Evolutionary conservation across 2,797 vertebrate genomes (phyloP).

Genomic region (Pseudochromis fuscus): DNA sequence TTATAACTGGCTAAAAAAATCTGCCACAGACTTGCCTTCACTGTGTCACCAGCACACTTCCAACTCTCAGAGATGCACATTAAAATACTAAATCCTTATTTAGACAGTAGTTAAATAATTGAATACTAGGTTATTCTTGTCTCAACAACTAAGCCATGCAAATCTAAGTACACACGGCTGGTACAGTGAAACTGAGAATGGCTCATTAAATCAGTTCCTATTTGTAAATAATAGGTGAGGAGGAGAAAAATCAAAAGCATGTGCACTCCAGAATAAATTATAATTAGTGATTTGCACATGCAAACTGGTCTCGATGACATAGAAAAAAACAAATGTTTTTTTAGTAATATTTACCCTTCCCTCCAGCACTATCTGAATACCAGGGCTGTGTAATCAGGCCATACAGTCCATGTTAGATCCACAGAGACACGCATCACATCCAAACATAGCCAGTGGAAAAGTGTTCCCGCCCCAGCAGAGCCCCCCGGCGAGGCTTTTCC

Average conservation of each 20-base stretch:
- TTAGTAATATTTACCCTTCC: conserved; percentile 81
- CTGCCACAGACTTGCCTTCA: conserved; percentile 15
- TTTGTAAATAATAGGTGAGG: not conserved
- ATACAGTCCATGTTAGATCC: conserved; percentile 74
- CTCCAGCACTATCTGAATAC: conserved; percentile 79
- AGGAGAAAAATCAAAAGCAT: conserved; percentile 4
- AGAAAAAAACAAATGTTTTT: conserved; percentile 37
- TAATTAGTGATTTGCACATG: conserved; percentile 31
- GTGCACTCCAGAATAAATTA: conserved; percentile 23
- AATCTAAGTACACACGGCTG: too few species aligned
- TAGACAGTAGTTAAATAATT: conserved; percentile 23
- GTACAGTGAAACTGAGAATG: too few species aligned
- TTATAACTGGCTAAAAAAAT: conserved; percentile 18
- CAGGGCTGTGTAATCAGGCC: conserved; percentile 78
- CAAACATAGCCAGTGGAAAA: conserved; percentile 67
- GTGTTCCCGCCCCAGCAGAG: conserved; percentile 62
- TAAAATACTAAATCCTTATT: conserved; percentile 24
- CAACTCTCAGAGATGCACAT: conserved; percentile 25
- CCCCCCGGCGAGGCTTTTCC: conserved; percentile 63
- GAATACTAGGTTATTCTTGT: too few species aligned
- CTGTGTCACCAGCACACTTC: not conserved
- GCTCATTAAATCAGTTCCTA: not conserved
- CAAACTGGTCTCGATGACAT: conserved; percentile 31
- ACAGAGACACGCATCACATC: conserved; percentile 75
- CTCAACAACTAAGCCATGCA: too few species aligned